phyloP scores from a whole-genome alignment of 2,797 vertebrate genomes.

The Pangasius djambal region DNA sequence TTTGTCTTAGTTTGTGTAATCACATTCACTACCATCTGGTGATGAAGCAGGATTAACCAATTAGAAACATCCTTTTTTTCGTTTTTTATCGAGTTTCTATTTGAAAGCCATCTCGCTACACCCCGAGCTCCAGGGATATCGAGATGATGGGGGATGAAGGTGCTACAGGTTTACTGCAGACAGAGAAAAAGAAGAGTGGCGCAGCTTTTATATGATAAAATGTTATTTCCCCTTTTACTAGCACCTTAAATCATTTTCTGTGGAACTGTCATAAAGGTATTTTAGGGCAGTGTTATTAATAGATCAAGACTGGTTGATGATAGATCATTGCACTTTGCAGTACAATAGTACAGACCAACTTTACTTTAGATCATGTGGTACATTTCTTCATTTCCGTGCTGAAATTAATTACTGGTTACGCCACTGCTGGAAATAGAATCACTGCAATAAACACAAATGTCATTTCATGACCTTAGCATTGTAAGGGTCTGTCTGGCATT shows the following conservation, averaged over 20 bases:
- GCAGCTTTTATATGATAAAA: background rate
- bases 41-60: background rate
- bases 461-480: constrained; percentile 33
- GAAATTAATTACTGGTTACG: constrained; percentile 10
- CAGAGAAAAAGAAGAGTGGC: too few relatives aligned
- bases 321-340: background rate
- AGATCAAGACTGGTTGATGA: background rate
- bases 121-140: background rate
- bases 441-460: constrained; percentile 26
- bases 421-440: background rate
- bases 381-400: background rate
- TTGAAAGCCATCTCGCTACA: background rate
- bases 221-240: too few relatives aligned
- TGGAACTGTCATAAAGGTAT: background rate
- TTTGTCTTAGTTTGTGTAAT: background rate
- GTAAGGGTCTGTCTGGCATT: constrained; percentile 2
- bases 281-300: background rate
- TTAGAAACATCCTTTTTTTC: background rate
- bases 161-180: background rate
- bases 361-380: background rate
- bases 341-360: background rate
- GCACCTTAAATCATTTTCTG: background rate
- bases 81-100: background rate
- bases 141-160: background rate
- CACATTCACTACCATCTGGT: background rate